Percentiles rank a stretch among this genome's conserved stretches.
Conservation (phyloP, 2,888 invertebrate genomes). For the Automeris io region DNA sequence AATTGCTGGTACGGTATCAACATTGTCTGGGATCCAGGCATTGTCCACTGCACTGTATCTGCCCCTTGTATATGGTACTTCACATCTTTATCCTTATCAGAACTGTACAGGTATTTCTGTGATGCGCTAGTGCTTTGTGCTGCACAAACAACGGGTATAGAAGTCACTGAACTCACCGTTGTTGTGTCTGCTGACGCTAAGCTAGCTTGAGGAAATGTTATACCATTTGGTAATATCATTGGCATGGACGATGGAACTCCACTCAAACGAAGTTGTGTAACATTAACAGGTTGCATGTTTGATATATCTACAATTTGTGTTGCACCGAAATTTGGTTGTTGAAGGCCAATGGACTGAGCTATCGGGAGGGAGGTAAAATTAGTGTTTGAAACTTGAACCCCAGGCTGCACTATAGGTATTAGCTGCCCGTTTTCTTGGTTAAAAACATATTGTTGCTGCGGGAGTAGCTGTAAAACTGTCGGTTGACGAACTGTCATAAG, state of each 20-base stretch:
- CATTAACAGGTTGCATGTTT: conserved; percentile 66
- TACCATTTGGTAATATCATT: conserved; percentile 63
- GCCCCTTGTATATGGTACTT: conserved; percentile 67
- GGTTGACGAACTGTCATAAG: conserved; percentile 70
- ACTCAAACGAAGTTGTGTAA: conserved; percentile 59
- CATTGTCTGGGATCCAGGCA: conserved; percentile 70
- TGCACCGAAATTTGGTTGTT: conserved; percentile 58
- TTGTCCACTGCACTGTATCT: conserved; percentile 64
- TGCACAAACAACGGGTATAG: conserved; percentile 67
- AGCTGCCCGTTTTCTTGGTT: conserved; percentile 70
- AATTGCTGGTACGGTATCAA: conserved; percentile 67
- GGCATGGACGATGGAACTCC: conserved; percentile 70
- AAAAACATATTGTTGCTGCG: conserved; percentile 66
- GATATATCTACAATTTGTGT: conserved; percentile 66
- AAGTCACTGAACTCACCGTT: conserved; percentile 61
- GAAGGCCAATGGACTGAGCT: conserved; percentile 50
- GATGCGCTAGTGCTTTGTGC: conserved; percentile 61
- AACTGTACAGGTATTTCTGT: conserved; percentile 65
- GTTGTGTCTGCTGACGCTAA: conserved; percentile 56
- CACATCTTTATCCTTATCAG: conserved; percentile 66
- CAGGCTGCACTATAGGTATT: conserved; percentile 68
- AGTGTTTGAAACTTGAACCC: conserved; percentile 60
- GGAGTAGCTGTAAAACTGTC: conserved; percentile 59
- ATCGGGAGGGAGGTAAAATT: conserved; percentile 64
- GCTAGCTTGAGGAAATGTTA: conserved; percentile 60